Conservation (phyloP, 2,888 invertebrate species). For the Tipula vernalis region DNA sequence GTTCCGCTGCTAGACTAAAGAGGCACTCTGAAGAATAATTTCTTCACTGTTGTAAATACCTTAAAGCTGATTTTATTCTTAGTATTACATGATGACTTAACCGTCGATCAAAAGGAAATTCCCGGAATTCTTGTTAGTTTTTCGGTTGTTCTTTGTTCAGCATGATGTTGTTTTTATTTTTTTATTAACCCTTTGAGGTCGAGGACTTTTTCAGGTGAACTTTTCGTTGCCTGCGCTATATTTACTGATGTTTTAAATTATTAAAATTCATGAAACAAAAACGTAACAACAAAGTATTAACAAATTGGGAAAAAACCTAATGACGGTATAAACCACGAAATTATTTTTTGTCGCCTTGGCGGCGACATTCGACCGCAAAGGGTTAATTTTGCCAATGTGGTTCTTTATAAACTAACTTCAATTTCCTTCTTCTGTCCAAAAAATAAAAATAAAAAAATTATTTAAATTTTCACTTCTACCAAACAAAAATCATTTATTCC, state of each 20-base stretch:
- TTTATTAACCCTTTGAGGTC: background rate
- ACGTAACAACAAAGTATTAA: too few species aligned
- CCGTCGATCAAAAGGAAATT: background rate
- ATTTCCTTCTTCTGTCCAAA: background rate
- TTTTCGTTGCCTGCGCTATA: too few species aligned
- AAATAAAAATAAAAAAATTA: background rate
- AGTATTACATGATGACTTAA: background rate
- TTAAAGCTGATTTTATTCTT: background rate
- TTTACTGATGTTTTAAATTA: too few species aligned
- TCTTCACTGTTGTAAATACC: too few species aligned
- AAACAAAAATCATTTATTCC: background rate
- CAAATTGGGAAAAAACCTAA: too few species aligned
- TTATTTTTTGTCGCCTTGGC: too few species aligned
- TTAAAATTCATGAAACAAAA: too few species aligned
- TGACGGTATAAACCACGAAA: too few species aligned
- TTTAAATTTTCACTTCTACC: background rate
- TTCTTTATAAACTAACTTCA: background rate
- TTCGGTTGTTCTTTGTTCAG: background rate
- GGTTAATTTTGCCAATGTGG: background rate
- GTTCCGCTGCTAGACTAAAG: too few species aligned
- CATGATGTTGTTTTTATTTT: background rate
- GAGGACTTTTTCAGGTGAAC: too few species aligned
- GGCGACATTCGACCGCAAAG: too few species aligned
- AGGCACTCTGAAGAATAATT: too few species aligned
- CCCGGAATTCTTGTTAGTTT: background rate